A percentile compares a stretch with the other conserved stretches of the same genome.
These are phyloP conservation scores for Simalia tracyae DNA, from an alignment of 2,797 vertebrate species.

Conservation along the genomic window DNA sequence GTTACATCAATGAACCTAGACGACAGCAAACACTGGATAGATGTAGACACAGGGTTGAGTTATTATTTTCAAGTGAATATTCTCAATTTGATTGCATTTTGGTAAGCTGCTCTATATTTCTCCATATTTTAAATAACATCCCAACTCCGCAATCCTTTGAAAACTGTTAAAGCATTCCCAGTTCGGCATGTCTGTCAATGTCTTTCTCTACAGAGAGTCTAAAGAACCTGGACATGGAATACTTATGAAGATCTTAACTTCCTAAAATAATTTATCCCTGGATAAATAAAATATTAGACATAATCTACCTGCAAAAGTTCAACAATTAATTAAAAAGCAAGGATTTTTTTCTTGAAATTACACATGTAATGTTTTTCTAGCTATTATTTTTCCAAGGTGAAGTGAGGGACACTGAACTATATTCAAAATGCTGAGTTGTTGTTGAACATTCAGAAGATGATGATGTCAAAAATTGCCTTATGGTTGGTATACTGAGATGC, in stretches of 20 bases:
- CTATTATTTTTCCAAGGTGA: neutral
- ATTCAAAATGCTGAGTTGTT: neutral
- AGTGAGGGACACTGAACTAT: neutral
- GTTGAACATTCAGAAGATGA: neutral
- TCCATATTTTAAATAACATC: neutral
- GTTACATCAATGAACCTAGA: neutral
- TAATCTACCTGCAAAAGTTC: neutral
- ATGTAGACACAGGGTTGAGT: neutral
- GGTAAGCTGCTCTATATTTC: neutral
- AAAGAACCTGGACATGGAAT: neutral
- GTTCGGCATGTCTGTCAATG: neutral
- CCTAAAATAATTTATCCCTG: neutral
- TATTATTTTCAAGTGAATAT: neutral
- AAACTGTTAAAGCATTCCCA: neutral
- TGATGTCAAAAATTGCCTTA: neutral
- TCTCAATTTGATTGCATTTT: neutral
- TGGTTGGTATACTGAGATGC: neutral
- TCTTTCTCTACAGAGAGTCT: neutral
- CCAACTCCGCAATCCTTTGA: neutral
- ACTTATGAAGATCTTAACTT: neutral
- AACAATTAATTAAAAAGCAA: neutral
- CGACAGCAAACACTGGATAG: neutral
- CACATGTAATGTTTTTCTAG: neutral
- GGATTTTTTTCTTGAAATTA: neutral
- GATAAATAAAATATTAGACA: neutral